Percentiles rank a stretch among this genome's conserved stretches.
phyloP scores from a whole-genome alignment of 2,888 invertebrate genomes.

The Drosophila atroscutellata region DNA sequence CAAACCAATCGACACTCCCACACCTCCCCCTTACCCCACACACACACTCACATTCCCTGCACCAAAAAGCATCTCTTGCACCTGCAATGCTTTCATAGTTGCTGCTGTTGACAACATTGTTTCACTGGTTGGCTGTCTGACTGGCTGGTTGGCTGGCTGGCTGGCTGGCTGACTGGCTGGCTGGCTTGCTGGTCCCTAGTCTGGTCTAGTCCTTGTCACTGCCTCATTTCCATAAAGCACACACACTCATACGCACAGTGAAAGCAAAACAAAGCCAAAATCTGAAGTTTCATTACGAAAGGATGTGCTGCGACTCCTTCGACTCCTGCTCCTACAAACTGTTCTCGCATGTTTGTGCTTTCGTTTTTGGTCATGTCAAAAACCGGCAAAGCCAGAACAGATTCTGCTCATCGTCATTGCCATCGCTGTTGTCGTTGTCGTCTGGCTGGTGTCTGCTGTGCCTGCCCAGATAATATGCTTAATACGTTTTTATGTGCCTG shows the following conservation, averaged over 20 bases:
- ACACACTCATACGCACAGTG: constrained; percentile 22
- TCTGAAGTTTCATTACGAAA: constrained; percentile 79
- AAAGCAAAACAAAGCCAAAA: constrained; percentile 62
- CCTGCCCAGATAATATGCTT: constrained; percentile 77
- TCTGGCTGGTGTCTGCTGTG: constrained; percentile 64
- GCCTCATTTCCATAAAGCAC: constrained; percentile 75
- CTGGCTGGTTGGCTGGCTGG: constrained; percentile 8
- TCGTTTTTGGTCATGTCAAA: constrained; percentile 69
- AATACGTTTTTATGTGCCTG: constrained; percentile 79
- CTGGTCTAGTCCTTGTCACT: constrained; percentile 50
- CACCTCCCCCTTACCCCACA: neutral
- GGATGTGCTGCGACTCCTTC: constrained; percentile 38
- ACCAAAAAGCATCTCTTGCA: constrained; percentile 1
- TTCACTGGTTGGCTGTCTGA: constrained; percentile 34
- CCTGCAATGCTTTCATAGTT: constrained; percentile 40
- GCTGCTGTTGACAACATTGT: constrained; percentile 79
- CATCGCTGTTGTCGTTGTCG: constrained; percentile 30
- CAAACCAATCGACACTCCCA: neutral
- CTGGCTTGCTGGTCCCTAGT: constrained; percentile 22
- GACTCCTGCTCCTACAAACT: constrained; percentile 6
- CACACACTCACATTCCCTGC: neutral
- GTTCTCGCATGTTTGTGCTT: constrained; percentile 42
- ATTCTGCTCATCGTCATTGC: constrained; percentile 54
- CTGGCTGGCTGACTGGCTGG: neutral
- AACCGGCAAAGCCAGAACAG: constrained; percentile 65